Base-by-base conservation (phyloP, 2,113 vertebrate species). In the Microcebus ravelobensis region DNA sequence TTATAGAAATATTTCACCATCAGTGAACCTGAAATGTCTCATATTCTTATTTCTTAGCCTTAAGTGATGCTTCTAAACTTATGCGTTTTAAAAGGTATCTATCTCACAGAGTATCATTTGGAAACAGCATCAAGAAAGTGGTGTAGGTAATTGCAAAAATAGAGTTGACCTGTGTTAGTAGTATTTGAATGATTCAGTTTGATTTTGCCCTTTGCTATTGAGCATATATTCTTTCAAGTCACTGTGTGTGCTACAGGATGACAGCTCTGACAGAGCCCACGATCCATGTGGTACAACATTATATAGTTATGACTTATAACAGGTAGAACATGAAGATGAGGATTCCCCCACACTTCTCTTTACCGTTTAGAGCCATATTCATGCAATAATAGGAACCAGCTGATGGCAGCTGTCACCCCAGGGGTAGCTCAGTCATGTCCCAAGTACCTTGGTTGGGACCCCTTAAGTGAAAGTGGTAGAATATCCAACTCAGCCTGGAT, bases 61-160 rank as follows among this genome's bases (percentile, higher is more conserved):
- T 83, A 94, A 92, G 36, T 86, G 67, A 74, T 87, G 31, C 76
- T 90, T 85, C 68, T 85, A 87, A 89, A 85, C 59, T 31, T 70
- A 23, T 42, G 50, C 31, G 50, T 95, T 48, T 45, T 91, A 36
- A 67, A 85, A 90, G 73, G 29, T 50, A 39, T 36, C 65, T 84
- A 36, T 48, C 65, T 84, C 55, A 12, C 36, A 25, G 42, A 82
- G 27, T 39, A 77, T 59, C 85, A 17, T 45, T 81, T 90, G 87
- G 39, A 55, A 96, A 88, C 88, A 29, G 86, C 71, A 34, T 55
- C 31, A 93, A 96, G 76, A 70, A 90, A 65, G 7, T 61, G 31
- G 71, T n/a, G 59, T 6, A 87, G 81, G n/a, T 74, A 52, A 96
- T 55, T 48, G 39, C 80, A 91, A 92, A 92, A 95, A 57, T 61